phyloP scores from a whole-genome alignment of 2,113 vertebrate genomes.

The Heterotilapia buettikoferi region DNA sequence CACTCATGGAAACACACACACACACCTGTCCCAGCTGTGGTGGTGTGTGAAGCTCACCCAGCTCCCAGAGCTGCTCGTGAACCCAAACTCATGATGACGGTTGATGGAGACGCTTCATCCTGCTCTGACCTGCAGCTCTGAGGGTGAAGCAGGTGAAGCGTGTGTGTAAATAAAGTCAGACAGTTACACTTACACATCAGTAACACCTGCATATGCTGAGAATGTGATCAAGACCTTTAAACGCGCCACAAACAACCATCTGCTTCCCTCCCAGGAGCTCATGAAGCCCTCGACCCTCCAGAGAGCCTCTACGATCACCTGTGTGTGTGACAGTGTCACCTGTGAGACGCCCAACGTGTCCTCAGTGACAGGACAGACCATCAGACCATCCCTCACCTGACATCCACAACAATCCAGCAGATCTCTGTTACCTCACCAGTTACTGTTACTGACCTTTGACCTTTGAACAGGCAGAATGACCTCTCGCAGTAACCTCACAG shows the following conservation, averaged over 20 bases:
- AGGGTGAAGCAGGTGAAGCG: background rate
- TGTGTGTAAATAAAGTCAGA: rapidly evolving
- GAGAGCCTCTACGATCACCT: background rate
- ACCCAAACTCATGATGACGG: background rate
- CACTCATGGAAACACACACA: background rate
- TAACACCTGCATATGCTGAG: background rate
- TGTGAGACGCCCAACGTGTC: background rate
- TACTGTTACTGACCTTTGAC: background rate
- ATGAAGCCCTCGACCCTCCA: background rate
- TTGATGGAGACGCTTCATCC: background rate
- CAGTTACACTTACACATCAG: rapidly evolving
- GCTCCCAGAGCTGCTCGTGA: background rate
- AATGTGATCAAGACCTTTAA: background rate
- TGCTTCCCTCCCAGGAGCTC: background rate
- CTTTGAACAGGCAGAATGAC: background rate
- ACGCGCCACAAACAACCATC: rapidly evolving
- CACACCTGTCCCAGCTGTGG: background rate
- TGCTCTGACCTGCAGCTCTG: background rate
- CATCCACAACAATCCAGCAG: background rate
- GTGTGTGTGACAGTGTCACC: background rate
- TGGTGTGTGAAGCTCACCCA: background rate
- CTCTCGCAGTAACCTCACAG: background rate
- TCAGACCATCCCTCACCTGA: background rate
- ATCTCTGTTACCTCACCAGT: background rate
- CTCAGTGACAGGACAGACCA: background rate